phyloP scores from a whole-genome alignment of 2,797 vertebrate genomes.

The Protosalanx chinensis region DNA sequence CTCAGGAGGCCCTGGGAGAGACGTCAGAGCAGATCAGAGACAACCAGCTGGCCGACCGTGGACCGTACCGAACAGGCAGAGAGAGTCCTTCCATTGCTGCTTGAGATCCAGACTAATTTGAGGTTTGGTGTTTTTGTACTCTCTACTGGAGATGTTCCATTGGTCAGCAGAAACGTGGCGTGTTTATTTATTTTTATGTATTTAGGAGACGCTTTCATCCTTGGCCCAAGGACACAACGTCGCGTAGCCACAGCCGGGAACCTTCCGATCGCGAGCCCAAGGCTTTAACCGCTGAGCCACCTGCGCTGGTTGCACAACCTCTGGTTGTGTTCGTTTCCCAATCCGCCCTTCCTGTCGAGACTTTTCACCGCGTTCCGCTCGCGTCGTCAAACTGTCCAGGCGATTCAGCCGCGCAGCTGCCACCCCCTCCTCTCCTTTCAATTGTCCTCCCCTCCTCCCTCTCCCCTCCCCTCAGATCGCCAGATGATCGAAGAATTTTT shows the following conservation, averaged over 20 bases:
- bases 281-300: too few relatives aligned
- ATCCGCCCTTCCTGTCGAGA: not conserved
- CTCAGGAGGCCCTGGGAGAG: not conserved
- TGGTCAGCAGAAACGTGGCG: too few relatives aligned
- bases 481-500: conserved; percentile 67
- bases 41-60: conserved; percentile 20
- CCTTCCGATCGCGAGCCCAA: not conserved
- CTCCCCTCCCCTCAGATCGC: conserved; percentile 3
- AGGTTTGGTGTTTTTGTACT: conserved; percentile 35
- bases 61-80: conserved; percentile 5
- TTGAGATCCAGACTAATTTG: conserved; percentile 32
- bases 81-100: not conserved
- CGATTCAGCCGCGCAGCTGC: conserved; percentile 11
- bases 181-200: too few relatives aligned
- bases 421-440: not conserved
- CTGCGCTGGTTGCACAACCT: too few relatives aligned
- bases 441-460: not conserved
- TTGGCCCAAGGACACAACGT: too few relatives aligned
- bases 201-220: too few relatives aligned
- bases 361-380: conserved; percentile 9
- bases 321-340: conserved; percentile 31
- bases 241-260: not conserved
- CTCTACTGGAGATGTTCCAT: too few relatives aligned
- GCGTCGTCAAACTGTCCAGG: conserved; percentile 25
- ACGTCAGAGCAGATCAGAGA: conserved; percentile 8